These are phyloP conservation scores for Platanista minor DNA, from an alignment of 2,113 vertebrate genomes.

Conservation along the genomic window DNA sequence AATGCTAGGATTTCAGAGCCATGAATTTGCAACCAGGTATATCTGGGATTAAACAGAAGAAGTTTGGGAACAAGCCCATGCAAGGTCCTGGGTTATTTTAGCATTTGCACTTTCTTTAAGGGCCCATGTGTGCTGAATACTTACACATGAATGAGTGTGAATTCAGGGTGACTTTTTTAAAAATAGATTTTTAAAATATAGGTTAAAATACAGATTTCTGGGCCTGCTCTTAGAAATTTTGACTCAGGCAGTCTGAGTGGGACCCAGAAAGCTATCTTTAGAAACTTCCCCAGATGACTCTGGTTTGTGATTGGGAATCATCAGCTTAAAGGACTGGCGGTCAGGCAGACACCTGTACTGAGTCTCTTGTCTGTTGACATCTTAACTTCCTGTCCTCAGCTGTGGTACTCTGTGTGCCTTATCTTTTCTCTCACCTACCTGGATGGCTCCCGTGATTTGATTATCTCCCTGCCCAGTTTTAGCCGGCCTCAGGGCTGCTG, in stretches of 20 bases:
- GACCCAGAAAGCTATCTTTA: background rate
- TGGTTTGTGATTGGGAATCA: background rate
- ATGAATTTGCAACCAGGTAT: background rate
- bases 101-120: background rate
- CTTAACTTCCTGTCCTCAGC: background rate
- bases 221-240: background rate
- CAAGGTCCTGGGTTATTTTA: background rate
- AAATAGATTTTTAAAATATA: background rate
- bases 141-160: background rate
- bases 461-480: background rate
- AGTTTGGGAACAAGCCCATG: background rate
- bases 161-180: background rate
- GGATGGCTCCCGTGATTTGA: background rate
- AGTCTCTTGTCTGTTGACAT: background rate
- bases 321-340: background rate
- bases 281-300: background rate
- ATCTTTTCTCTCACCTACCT: background rate
- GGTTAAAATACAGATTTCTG: background rate
- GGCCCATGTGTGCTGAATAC: background rate
- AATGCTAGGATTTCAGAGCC: background rate
- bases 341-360: background rate
- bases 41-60: background rate
- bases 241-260: background rate
- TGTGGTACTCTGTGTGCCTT: background rate
- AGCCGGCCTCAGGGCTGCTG: background rate